Evolutionary conservation across 2,888 invertebrate species (phyloP), one percentile per base, ranked within the genome.

Genomic region (Leucoma salicis): DNA sequence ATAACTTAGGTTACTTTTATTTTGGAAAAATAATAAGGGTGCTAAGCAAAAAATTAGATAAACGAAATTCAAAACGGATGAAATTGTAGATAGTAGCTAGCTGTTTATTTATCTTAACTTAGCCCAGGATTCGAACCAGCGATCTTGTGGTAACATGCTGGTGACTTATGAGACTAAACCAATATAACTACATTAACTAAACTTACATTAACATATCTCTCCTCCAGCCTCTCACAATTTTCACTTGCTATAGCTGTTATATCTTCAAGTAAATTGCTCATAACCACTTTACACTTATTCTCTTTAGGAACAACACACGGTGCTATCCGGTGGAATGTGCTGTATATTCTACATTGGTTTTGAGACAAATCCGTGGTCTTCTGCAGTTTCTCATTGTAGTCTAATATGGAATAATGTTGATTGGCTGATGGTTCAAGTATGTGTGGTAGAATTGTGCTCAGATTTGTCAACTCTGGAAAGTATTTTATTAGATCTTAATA

Each of bases 321-420:
- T 0, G 78, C 75, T 13, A 77, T 52, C 5, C 77, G 64, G 33
- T 82, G 78, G 50, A 78, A 80, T 0, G 81, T 80, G 43, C 74
- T 82, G 57, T 73, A 79, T 2, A 85, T 72, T 6, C 73, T 54
- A 38, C 80, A 83, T 25, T 77, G 77, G 49, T 68, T 71, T 32
- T 70, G 73, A 0, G 74, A 60, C 0, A 62, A 42, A 8, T 78
- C 78, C 0, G 68, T 54, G 2, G 65, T 66, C 14, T 68, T 68
- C 31, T 74, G 76, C 0, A 88, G 61, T 39, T 82, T 85, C 42
- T 86, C 84, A 2, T 79, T 85, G 53, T 74, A 76, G 7, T 82
- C 80, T 16, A 85, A 42, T 35, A 85, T 52, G 0, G 74, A 75
- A 39, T 65, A 58, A 15, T 77, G 74, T 10, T 74, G 63, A 3